Conservation (phyloP, 2,113 vertebrate genomes). For the Macrotus californicus region DNA sequence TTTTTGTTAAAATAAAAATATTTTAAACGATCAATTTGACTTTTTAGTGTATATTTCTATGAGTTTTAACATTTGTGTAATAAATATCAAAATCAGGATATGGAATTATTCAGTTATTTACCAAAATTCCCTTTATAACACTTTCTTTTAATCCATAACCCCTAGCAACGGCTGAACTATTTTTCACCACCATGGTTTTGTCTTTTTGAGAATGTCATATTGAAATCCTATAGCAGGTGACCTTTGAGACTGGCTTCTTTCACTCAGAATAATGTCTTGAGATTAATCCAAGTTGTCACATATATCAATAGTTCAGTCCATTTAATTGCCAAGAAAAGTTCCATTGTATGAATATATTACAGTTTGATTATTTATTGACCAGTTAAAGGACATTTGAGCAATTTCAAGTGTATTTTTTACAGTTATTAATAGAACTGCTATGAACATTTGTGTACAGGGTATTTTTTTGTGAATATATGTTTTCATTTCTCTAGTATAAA, state of each 20-base stretch:
- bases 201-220: not conserved
- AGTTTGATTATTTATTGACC: not conserved
- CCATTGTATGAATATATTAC: not conserved
- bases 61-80: not conserved
- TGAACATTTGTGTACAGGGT: not conserved
- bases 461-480: not conserved
- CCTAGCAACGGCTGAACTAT: not conserved
- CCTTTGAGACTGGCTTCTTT: not conserved
- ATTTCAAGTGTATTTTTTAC: not conserved
- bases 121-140: not conserved
- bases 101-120: not conserved
- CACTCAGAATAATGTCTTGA: not conserved
- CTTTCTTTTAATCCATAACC: not conserved
- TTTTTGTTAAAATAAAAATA: not conserved
- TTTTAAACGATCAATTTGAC: not conserved
- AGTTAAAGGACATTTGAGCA: not conserved
- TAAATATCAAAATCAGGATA: not conserved
- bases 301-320: not conserved
- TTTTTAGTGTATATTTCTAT: not conserved
- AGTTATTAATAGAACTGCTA: not conserved
- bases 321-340: not conserved
- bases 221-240: not conserved
- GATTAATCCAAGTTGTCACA: not conserved
- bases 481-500: not conserved
- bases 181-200: not conserved